Conservation (phyloP, 2,888 invertebrate genomes). For the Drosophila peninsularis region DNA sequence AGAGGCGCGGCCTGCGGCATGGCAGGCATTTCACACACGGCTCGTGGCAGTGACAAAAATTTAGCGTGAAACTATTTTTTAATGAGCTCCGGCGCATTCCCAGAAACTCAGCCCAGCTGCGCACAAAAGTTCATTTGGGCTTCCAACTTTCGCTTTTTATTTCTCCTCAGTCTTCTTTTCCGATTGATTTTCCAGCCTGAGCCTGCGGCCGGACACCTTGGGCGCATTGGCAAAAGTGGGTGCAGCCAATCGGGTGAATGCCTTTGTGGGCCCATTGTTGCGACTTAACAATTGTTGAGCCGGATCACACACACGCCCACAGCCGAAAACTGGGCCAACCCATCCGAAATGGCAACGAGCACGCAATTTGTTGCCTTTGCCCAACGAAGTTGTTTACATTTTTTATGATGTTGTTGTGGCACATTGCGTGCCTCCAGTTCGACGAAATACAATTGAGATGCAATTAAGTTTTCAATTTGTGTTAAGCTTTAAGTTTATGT, state of each 20-base stretch:
- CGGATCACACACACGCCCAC: constrained; percentile 37
- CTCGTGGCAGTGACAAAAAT: constrained; percentile 59
- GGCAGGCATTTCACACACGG: constrained; percentile 38
- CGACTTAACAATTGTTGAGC: constrained; percentile 54
- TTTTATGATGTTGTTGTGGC: constrained; percentile 59
- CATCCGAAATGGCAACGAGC: constrained; percentile 66
- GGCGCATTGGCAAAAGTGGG: constrained; percentile 40
- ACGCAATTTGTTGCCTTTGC: constrained; percentile 57
- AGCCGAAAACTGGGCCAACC: constrained; percentile 62
- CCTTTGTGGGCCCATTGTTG: constrained; percentile 14
- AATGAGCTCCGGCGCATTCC: constrained; percentile 56
- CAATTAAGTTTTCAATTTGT: constrained; percentile 52
- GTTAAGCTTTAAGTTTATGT: constrained; percentile 31
- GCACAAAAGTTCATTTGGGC: constrained; percentile 22
- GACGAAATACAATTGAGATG: constrained; percentile 59
- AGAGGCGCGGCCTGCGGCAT: constrained; percentile 17
- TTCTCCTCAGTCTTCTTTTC: constrained; percentile 20
- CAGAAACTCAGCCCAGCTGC: neutral
- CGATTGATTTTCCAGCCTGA: constrained; percentile 39
- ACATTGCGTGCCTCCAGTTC: constrained; percentile 46
- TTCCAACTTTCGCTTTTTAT: neutral
- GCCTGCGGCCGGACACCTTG: constrained; percentile 48
- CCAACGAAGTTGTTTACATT: constrained; percentile 62
- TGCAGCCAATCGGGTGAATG: constrained; percentile 52
- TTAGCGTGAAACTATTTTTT: constrained; percentile 57